Evolutionary conservation across 2,888 invertebrate genomes (phyloP), one percentile per base, ranked within the genome.

Genomic region (Temnothorax rugatulus): DNA sequence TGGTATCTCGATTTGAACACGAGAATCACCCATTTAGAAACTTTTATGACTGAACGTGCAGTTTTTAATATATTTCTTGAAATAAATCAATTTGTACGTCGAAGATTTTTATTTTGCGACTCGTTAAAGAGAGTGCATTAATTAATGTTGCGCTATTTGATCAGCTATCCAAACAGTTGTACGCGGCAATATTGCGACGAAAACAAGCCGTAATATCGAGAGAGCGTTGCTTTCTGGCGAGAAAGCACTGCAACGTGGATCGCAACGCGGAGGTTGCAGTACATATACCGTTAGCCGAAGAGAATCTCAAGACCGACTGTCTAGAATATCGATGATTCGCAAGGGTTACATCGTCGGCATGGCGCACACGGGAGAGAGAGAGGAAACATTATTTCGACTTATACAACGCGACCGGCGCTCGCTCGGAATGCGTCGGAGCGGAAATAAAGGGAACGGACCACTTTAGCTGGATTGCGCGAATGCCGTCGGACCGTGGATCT

Each of bases 301-400:
- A 47, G 79, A 71, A 59, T 71, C 79, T 79, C 59, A 47, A 79
- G 71, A n/a, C 71, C 47, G 79, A 79, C 69, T 79, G 73, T 71
- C 79, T 59, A 59, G 79, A 79, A 79, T 79, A 79, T 79, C 79
- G 79, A 79, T 79, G 59, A 79, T 71, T 71, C 47, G 59, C 73
- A 71, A 59, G 73, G 54, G 68, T 68, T 68, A 68, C 68, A 41
- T 77, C 41, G 68, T 21, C 79, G 57, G 34, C 69, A 44, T 59
- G 21, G 59, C 59, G 57, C 57, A 44, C 63, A 52, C 75, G 29
- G 47, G 57, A 59, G n/a, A n/a, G n/a, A n/a, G n/a, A n/a, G n/a
- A n/a, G 79, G 59, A 71, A 79, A 79, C 79, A 79, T 79, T 79
- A 79, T 79, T 79, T 79, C 59, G 21, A 47, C 71, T 79, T 79